These are phyloP conservation scores for Corvus cornix DNA, from an alignment of 2,113 vertebrate species.

Conservation along the genomic window DNA sequence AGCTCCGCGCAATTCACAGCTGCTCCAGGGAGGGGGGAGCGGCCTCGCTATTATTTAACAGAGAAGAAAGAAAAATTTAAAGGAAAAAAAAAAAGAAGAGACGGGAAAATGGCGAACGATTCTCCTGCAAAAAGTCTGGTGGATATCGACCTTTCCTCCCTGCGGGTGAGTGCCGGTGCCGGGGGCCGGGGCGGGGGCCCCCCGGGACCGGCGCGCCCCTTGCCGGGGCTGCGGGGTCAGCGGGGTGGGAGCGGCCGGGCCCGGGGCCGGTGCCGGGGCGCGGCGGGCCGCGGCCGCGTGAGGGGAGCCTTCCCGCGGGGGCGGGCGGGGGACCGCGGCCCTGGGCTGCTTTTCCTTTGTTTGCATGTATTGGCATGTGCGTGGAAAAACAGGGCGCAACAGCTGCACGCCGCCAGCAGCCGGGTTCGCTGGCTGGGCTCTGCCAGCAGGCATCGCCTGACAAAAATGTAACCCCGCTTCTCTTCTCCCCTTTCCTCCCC, in stretches of 20 bases:
- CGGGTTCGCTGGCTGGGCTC: neutral
- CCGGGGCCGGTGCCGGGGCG: too few relatives aligned
- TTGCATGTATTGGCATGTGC: constrained; percentile 71
- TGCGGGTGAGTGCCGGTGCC: too few relatives aligned
- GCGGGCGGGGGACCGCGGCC: neutral
- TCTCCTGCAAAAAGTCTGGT: too few relatives aligned
- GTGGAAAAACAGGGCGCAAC: constrained; percentile 63
- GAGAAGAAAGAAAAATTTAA: neutral
- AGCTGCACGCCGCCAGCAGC: constrained; percentile 60
- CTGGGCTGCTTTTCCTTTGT: constrained; percentile 74
- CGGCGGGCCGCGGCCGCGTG: too few relatives aligned
- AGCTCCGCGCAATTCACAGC: constrained; percentile 7
- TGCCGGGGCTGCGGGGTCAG: too few relatives aligned
- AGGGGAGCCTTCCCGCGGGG: too few relatives aligned
- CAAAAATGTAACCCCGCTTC: constrained; percentile 22
- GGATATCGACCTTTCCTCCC: too few relatives aligned
- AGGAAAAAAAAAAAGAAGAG: neutral
- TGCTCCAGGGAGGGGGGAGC: neutral
- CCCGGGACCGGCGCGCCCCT: too few relatives aligned
- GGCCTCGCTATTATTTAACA: constrained; percentile 8
- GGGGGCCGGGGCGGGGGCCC: too few relatives aligned
- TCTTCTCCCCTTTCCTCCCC: neutral
- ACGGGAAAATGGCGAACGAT: constrained; percentile 78
- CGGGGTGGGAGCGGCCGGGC: too few relatives aligned
- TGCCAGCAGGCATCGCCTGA: neutral